Evolutionary conservation across 2,113 vertebrate species (phyloP).

Genomic region (Carassius carassius): DNA sequence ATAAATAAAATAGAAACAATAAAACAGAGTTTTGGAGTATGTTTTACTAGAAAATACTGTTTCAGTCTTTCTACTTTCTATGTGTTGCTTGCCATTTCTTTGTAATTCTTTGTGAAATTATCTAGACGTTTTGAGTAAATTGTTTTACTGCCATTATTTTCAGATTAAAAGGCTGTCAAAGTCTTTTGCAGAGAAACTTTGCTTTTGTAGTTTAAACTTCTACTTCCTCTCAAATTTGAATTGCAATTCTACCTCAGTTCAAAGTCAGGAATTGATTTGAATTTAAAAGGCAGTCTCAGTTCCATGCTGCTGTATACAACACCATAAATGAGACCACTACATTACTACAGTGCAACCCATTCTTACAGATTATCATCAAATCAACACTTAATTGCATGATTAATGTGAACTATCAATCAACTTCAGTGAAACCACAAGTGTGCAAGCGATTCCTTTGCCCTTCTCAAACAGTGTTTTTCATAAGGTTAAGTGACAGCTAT

Average conservation of each 20-base stretch:
- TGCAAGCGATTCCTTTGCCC: not conserved
- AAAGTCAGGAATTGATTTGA: not conserved
- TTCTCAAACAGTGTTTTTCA: slow-evolving; percentile 39
- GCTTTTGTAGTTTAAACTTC: no score
- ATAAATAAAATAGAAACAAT: no score
- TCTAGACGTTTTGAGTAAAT: no score
- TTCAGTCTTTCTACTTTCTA: no score
- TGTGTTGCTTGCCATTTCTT: no score
- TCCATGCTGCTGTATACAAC: not conserved
- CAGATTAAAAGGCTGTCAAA: no score
- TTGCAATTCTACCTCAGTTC: not conserved
- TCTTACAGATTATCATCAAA: slow-evolving; percentile 1
- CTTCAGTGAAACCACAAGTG: not conserved
- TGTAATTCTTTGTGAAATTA: no score
- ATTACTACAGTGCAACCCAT: not conserved
- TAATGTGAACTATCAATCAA: slow-evolving; percentile 8
- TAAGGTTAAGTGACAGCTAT: slow-evolving; percentile 49
- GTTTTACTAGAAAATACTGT: no score
- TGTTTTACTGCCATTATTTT: no score
- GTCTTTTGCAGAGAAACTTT: no score
- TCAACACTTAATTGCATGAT: not conserved
- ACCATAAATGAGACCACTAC: not conserved
- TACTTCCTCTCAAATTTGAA: not conserved
- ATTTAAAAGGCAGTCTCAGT: not conserved
- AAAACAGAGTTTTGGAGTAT: no score